Evolutionary conservation across 2,113 vertebrate species (phyloP).

Genomic region (Lamprologus sp.): DNA sequence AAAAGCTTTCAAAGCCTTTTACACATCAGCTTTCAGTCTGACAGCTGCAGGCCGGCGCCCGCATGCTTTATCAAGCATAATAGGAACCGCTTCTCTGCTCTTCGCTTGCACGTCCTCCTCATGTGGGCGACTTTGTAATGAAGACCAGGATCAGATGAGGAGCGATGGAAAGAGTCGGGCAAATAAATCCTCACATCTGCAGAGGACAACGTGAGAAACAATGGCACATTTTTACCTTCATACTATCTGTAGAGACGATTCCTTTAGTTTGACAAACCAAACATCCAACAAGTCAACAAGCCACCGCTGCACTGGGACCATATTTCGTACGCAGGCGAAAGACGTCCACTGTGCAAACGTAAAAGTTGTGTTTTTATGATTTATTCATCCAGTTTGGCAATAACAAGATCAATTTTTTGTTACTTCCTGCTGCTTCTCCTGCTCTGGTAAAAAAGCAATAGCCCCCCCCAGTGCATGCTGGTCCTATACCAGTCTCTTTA

Average conservation of each 20-base stretch:
- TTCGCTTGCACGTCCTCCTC: accelerated
- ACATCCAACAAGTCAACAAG: neutral
- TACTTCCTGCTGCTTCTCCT: neutral
- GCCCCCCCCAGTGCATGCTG: neutral
- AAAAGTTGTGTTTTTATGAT: neutral
- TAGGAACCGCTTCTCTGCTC: accelerated
- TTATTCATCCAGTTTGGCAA: neutral
- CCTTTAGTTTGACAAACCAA: neutral
- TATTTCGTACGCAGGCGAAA: neutral
- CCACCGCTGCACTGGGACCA: neutral
- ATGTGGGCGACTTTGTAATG: neutral
- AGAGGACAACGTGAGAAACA: neutral
- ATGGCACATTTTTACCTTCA: neutral
- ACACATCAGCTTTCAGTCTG: neutral
- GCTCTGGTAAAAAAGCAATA: neutral
- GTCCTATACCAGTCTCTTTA: neutral
- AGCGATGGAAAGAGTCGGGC: neutral
- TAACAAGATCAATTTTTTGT: accelerated
- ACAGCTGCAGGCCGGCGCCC: accelerated
- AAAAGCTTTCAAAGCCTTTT: neutral
- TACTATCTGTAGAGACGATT: accelerated
- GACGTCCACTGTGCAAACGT: accelerated
- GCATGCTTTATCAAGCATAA: accelerated
- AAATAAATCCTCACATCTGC: neutral
- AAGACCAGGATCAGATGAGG: neutral